Percentiles rank a stretch among this genome's conserved stretches.
These are phyloP conservation scores for Cyanocitta stelleri DNA, from an alignment of 2,113 vertebrate species.

Conservation along the genomic window DNA sequence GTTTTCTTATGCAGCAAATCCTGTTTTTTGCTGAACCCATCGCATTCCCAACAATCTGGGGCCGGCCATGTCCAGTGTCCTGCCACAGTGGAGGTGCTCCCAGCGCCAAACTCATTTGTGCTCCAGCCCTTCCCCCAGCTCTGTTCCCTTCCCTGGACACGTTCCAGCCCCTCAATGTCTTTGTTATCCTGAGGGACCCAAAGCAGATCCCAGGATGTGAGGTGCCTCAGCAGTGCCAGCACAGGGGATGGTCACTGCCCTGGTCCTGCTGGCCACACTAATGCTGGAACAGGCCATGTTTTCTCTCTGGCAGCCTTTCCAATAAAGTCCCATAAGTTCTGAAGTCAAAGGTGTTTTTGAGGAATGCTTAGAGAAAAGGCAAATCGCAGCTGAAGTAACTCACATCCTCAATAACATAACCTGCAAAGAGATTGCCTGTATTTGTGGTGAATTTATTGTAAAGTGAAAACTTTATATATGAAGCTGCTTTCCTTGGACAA, in stretches of 20 bases:
- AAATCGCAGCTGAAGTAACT: neutral
- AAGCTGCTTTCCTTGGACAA: neutral
- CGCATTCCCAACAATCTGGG: rapidly evolving
- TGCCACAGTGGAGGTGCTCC: rapidly evolving
- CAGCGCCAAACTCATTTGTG: neutral
- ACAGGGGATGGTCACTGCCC: neutral
- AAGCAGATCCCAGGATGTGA: rapidly evolving
- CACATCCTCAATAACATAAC: neutral
- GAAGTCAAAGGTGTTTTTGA: neutral
- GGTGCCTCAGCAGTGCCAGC: neutral
- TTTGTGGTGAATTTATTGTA: neutral
- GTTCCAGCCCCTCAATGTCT: neutral
- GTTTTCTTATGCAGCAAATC: neutral
- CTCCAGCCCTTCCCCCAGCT: neutral
- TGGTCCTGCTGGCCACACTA: neutral
- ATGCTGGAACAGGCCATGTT: neutral
- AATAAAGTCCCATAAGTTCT: neutral
- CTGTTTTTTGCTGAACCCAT: rapidly evolving
- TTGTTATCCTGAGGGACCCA: neutral
- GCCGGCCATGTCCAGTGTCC: rapidly evolving
- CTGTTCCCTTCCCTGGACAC: neutral
- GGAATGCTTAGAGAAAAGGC: neutral
- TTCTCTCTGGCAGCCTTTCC: neutral
- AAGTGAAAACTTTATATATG: neutral
- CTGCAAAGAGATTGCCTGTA: neutral